Evolutionary conservation across 2,113 vertebrate genomes (phyloP).

Genomic region (Dromas ardeola): DNA sequence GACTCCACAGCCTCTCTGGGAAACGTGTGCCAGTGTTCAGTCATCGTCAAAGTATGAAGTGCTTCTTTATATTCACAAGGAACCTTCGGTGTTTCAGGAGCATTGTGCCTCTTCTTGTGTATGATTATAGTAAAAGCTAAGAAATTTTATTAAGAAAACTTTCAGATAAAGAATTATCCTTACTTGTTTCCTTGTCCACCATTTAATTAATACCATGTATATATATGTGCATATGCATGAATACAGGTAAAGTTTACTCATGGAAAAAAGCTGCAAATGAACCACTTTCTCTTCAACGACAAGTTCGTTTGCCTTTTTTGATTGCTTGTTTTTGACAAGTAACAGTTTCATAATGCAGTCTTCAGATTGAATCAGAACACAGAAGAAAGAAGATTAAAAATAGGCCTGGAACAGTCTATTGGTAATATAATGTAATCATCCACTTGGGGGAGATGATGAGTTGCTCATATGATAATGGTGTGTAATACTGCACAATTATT

Average conservation of each 20-base stretch:
- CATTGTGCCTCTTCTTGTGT: not conserved
- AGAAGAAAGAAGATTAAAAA: not conserved
- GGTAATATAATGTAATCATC: not conserved
- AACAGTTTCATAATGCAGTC: not conserved
- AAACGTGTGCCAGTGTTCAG: not conserved
- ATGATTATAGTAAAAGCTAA: not conserved
- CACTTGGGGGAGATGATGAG: conserved; percentile 18
- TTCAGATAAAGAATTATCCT: not conserved
- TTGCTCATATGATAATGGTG: not conserved
- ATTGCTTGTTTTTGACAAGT: not conserved
- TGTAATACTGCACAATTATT: not conserved
- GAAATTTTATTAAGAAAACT: not conserved
- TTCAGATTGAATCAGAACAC: not conserved
- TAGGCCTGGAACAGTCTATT: not conserved
- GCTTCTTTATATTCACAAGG: not conserved
- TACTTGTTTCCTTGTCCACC: not conserved
- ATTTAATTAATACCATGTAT: not conserved
- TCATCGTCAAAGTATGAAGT: not conserved
- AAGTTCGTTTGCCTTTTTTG: not conserved
- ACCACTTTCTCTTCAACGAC: not conserved
- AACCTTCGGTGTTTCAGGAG: not conserved
- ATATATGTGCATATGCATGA: not conserved
- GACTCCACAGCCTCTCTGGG: not conserved
- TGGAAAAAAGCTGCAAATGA: not conserved
- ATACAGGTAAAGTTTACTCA: not conserved